Evolutionary conservation across 2,797 vertebrate genomes (phyloP).

Genomic region (Notolepis coatsorum): DNA sequence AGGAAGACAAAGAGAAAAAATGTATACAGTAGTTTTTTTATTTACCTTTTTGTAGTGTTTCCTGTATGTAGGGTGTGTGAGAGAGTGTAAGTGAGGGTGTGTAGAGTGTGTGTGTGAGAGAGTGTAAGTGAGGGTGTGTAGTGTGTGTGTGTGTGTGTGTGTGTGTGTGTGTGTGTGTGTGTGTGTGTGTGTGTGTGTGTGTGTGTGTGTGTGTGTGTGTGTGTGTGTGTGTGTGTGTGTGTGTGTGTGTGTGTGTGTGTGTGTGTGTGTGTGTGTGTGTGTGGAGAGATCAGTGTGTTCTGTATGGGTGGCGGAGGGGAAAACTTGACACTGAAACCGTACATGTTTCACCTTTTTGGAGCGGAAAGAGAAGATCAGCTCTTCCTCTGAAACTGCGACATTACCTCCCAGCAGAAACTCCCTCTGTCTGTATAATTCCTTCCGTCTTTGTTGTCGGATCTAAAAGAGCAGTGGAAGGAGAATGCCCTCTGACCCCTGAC

Average conservation of each 20-base stretch:
- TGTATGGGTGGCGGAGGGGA: neutral
- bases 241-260: slow-evolving; percentile 9
- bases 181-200: slow-evolving; percentile 30
- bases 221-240: neutral
- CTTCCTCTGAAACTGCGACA: too few species aligned
- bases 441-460: slow-evolving; percentile 7
- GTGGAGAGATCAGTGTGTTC: neutral
- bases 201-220: neutral
- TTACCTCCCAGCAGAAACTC: too few species aligned
- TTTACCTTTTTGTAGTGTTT: neutral
- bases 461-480: slow-evolving; percentile 7
- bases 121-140: too few species aligned
- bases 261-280: slow-evolving; percentile 16
- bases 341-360: neutral
- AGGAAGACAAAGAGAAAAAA: too few species aligned
- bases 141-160: slow-evolving; percentile 1
- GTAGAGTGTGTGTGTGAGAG: too few species aligned
- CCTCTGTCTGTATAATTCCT: slow-evolving; percentile 16
- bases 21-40: neutral
- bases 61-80: neutral
- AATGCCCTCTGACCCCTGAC: slow-evolving; percentile 1
- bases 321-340: neutral
- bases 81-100: too few species aligned
- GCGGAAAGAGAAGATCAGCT: neutral
- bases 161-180: slow-evolving; percentile 1